Evolutionary conservation across 2,113 vertebrate species (phyloP).

Genomic region (Microcebus lehilahytsara): DNA sequence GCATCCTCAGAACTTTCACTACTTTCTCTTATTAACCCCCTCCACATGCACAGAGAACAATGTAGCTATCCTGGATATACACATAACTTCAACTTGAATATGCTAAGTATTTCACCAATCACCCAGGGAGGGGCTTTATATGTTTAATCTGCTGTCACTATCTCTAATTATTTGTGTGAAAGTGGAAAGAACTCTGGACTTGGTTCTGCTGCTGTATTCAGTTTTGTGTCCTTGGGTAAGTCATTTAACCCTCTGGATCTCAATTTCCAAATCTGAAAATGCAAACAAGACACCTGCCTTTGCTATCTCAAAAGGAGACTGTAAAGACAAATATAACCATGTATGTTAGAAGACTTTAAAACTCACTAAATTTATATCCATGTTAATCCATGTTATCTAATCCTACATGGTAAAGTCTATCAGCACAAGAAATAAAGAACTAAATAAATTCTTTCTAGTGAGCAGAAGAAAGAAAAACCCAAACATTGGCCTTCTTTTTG

Average conservation of each 20-base stretch:
- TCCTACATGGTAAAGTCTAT: background rate
- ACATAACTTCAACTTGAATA: background rate
- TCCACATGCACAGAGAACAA: background rate
- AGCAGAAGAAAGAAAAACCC: constrained; percentile 1
- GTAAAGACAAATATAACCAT: constrained; percentile 6
- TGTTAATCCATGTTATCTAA: background rate
- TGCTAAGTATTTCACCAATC: background rate
- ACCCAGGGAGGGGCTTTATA: background rate
- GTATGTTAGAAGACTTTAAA: background rate
- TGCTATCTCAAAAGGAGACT: constrained; percentile 23
- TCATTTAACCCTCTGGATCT: constrained; percentile 15
- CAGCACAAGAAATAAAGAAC: constrained; percentile 16
- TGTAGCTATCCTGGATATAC: background rate
- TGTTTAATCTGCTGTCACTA: background rate
- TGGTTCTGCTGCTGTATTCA: background rate
- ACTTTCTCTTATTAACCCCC: background rate
- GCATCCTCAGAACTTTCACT: background rate
- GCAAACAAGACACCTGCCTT: background rate
- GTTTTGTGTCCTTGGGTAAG: background rate
- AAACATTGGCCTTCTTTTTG: background rate
- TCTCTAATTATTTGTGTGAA: background rate
- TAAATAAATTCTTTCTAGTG: background rate
- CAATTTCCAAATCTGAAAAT: constrained; percentile 41
- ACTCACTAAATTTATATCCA: background rate
- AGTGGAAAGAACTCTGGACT: background rate